Evolutionary conservation across 2,888 invertebrate genomes (phyloP), one percentile per base, ranked within the genome.

Genomic region (Drosophila subsilvestris): DNA sequence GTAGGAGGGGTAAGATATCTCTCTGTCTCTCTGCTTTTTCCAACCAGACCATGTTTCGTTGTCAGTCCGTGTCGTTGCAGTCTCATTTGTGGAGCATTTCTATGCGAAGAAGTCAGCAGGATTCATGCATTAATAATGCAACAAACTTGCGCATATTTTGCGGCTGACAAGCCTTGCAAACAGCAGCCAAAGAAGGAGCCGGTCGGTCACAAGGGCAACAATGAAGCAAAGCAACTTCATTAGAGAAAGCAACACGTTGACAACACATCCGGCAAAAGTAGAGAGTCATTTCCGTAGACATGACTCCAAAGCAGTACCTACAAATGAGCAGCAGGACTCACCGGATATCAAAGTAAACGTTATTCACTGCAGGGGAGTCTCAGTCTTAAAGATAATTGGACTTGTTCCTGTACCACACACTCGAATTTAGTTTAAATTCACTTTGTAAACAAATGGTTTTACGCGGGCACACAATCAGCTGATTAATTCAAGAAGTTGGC

Each of bases 131-230:
- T 74, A 80, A 69, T 80, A 76, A 79, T 74, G 78, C 79, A 86
- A 82, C 75, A 76, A 79, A 71, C 74, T 80, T 76, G 76, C 58
- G 65, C 65, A 79, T 75, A 76, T 72, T 81, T 75, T 72, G 71
- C 57, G 70, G 71, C 71, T 17, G 9, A 66, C 59, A 9, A 58
- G 12, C 22, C 32, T 12, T 54, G 63, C 63, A 58, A 59, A 62
- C 59, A 63, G 55, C 53, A 66, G 43, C 18, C 47, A 42, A n/a
- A 51, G 50, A 50, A 57, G 42, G 25, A 29, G 37, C 37, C 25
- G 17, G 48, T 7, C 20, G 14, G 14, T 37, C 48, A 20, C 17
- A 18, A 27, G 48, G 20, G 29, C 25, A 49, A 50, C 53, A 50
- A 56, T 10, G 45, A 63, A 56, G 29, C 58, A 73, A 63, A 56